Base-by-base conservation (phyloP, 2,113 vertebrate species). In the Hipposideros armiger region DNA sequence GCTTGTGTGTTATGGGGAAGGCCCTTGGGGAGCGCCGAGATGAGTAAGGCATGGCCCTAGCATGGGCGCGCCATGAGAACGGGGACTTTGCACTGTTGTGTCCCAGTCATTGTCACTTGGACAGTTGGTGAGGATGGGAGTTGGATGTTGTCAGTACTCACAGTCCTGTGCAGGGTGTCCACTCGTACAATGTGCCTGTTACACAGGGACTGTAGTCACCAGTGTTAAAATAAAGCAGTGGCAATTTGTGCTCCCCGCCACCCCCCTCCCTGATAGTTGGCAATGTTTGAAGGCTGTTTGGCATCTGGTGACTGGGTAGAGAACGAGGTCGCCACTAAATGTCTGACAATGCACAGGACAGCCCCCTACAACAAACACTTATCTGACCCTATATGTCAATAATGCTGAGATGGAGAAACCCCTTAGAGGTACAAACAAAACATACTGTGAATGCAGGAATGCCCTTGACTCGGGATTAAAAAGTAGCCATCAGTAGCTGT, bases 401-500 rank as follows among this genome's bases (percentile, higher is more conserved):
- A 40, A 10, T 45, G 40, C 32, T 74, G 60, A 73, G 36, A 5
- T 42, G 62, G 80, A 62, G 54, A 92, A 76, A 84, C 26, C 24
- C 13, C 47, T 2, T 17, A 16, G 36, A 9, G 5, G 11, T 85
- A 22, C 56, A 72, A 84, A 67, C 56, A 94, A 30, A 30, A 26
- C 84, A 30, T 83, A 15, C 50, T 88, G 28, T 60, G 22, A 45
- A 26, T 91, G 47, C 45, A 88, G 50, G 83, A 84, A 73, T 88
- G 83, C 50, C 26, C 10, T n/a, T 50, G 69, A 56, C 64, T 84
- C 28, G 84, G 64, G n/a, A 50, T 47, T 74, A 64, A 54, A 87
- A 93, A 52, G 77, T 60, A 91, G 20, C 94, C 78, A 92, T 67
- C 30, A 45, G 13, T 42, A 80, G 47, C 70, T 87, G n/a, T 83